Conservation (phyloP, 2,888 invertebrate genomes). For the Ochropleura leucogaster region DNA sequence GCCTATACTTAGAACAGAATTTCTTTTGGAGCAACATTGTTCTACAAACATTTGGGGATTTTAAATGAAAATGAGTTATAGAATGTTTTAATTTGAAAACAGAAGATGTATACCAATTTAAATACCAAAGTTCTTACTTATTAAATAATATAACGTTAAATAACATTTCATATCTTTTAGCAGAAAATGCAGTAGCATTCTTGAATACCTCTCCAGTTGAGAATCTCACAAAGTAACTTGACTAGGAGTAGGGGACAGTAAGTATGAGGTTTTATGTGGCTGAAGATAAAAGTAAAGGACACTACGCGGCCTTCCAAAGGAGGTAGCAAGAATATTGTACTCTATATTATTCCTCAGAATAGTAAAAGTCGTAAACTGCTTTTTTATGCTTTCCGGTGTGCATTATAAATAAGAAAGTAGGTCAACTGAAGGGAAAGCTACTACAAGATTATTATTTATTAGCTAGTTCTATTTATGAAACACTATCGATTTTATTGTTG, state of each 20-base stretch:
- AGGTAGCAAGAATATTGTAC: background rate
- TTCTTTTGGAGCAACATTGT: constrained; percentile 5
- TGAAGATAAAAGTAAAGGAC: constrained; percentile 13
- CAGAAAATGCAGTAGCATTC: constrained; percentile 7
- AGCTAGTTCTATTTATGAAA: background rate
- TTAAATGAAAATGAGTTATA: background rate
- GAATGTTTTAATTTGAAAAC: background rate
- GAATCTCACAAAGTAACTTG: constrained; percentile 1
- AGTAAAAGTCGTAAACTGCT: background rate
- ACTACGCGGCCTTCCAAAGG: background rate
- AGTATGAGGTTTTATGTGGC: constrained; percentile 12
- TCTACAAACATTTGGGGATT: background rate
- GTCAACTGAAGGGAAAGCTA: background rate
- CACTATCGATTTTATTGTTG: background rate
- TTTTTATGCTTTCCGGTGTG: background rate
- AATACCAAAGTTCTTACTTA: background rate
- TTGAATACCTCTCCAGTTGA: background rate
- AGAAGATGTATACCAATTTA: background rate
- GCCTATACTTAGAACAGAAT: background rate
- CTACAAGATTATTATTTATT: background rate
- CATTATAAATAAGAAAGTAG: background rate
- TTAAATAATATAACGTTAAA: background rate
- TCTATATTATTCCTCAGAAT: background rate
- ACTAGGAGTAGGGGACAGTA: background rate
- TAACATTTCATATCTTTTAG: background rate